Evolutionary conservation across 2,797 vertebrate species (phyloP).

Genomic region (Aplochiton taeniatus): DNA sequence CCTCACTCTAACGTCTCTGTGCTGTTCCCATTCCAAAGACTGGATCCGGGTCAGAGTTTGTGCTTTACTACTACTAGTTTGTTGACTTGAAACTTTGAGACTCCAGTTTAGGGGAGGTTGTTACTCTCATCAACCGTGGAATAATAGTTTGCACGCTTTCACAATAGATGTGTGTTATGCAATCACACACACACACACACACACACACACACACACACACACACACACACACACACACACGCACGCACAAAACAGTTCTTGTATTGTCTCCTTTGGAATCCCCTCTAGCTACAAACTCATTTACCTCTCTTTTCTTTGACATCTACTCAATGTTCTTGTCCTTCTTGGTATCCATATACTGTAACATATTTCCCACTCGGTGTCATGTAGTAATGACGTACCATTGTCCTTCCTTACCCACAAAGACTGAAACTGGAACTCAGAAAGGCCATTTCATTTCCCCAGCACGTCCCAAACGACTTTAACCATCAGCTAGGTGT

Average conservation of each 20-base stretch:
- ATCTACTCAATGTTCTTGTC: too few species aligned
- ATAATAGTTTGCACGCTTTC: slow-evolving; percentile 35
- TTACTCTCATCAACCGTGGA: slow-evolving; percentile 6
- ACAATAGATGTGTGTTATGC: slow-evolving; percentile 27
- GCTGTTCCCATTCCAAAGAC: slow-evolving; percentile 23
- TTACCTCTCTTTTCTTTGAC: too few species aligned
- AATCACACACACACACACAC: not conserved
- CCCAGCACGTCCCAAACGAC: slow-evolving; percentile 18
- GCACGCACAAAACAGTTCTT: slow-evolving; percentile 15
- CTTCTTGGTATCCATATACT: too few species aligned
- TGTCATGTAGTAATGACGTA: too few species aligned
- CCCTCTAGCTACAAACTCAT: not conserved
- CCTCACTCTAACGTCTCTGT: slow-evolving; percentile 7
- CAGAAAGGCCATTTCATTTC: slow-evolving; percentile 29
- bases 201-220: not conserved
- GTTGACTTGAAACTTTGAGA: not conserved
- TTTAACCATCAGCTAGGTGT: slow-evolving; percentile 41
- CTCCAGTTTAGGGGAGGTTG: not conserved
- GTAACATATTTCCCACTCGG: too few species aligned
- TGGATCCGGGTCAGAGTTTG: not conserved
- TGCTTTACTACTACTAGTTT: slow-evolving; percentile 21
- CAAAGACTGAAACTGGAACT: slow-evolving; percentile 21
- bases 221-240: not conserved
- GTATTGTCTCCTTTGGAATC: slow-evolving; percentile 11
- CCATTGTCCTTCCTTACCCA: not conserved